Conservation (phyloP, 2,888 invertebrate species). For the Clitarchus hookeri region DNA sequence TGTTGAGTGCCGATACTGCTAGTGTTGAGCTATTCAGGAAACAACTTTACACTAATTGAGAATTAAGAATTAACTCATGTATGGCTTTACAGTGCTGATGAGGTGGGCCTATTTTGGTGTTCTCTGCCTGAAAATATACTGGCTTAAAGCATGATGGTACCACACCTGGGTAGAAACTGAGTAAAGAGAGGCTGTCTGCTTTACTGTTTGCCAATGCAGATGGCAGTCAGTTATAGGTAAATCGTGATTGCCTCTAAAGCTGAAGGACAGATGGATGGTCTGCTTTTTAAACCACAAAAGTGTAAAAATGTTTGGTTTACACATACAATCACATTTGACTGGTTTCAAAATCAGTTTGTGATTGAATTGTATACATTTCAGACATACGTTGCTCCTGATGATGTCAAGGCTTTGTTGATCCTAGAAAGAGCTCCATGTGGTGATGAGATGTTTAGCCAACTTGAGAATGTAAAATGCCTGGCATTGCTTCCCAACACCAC, state of each 20-base stretch:
- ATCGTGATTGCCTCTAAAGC: too few species aligned
- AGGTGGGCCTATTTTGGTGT: background rate
- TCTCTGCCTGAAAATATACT: too few species aligned
- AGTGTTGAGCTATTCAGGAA: too few species aligned
- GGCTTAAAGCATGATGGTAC: background rate
- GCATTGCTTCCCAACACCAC: background rate
- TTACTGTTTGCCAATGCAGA: background rate
- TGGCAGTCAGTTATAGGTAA: background rate
- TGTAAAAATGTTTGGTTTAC: constrained; percentile 23
- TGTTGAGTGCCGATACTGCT: too few species aligned
- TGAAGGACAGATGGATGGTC: too few species aligned
- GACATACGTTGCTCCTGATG: background rate
- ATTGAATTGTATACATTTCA: background rate
- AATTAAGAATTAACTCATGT: background rate
- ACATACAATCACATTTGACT: background rate
- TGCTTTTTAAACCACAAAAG: too few species aligned
- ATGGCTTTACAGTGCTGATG: background rate
- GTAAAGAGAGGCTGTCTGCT: too few species aligned
- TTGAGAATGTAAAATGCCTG: too few species aligned
- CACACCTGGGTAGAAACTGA: background rate
- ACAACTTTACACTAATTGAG: background rate
- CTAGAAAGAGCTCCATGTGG: background rate
- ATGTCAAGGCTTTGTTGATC: constrained; percentile 22
- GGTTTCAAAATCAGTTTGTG: background rate
- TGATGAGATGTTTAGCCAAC: background rate